A percentile compares a stretch with the other conserved stretches of the same genome.
Evolutionary conservation across 2,113 vertebrate species (phyloP).

Genomic region (Triplophysa rosa): DNA sequence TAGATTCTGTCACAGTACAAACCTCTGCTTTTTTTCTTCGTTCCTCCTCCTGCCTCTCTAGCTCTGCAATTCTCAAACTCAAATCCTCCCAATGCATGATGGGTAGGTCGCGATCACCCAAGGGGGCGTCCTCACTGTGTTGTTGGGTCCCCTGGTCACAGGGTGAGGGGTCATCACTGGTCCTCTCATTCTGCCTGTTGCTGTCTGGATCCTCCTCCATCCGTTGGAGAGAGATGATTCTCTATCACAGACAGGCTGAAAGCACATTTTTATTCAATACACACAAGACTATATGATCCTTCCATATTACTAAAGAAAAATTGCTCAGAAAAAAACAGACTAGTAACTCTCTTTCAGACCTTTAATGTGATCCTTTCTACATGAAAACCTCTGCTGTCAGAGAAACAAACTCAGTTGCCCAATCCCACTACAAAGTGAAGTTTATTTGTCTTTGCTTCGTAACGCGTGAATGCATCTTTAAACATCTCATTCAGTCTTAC

Average conservation of each 20-base stretch:
- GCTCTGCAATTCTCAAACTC: constrained; percentile 71
- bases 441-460: neutral
- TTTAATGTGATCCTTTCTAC: neutral
- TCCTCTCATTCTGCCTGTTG: constrained; percentile 40
- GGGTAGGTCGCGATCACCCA: constrained; percentile 64
- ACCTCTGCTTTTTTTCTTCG: constrained; percentile 69
- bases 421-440: neutral
- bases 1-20: neutral
- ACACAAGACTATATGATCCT: neutral
- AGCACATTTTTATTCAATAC: neutral
- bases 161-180: constrained; percentile 45
- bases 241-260: neutral
- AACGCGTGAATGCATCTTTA: neutral
- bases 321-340: neutral
- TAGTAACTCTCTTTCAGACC: neutral
- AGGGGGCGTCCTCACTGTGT: constrained; percentile 38
- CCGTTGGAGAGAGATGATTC: constrained; percentile 39
- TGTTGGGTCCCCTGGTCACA: constrained; percentile 47
- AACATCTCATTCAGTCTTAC: neutral
- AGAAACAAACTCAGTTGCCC: neutral
- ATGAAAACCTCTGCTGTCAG: constrained; percentile 12
- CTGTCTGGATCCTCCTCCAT: constrained; percentile 64
- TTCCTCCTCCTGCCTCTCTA: constrained; percentile 75
- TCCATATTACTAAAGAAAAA: neutral
- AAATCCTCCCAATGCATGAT: constrained; percentile 81